A percentile compares a stretch with the other conserved stretches of the same genome.
Conservation (phyloP, 2,113 vertebrate species). For the Oncorhynchus keta region DNA sequence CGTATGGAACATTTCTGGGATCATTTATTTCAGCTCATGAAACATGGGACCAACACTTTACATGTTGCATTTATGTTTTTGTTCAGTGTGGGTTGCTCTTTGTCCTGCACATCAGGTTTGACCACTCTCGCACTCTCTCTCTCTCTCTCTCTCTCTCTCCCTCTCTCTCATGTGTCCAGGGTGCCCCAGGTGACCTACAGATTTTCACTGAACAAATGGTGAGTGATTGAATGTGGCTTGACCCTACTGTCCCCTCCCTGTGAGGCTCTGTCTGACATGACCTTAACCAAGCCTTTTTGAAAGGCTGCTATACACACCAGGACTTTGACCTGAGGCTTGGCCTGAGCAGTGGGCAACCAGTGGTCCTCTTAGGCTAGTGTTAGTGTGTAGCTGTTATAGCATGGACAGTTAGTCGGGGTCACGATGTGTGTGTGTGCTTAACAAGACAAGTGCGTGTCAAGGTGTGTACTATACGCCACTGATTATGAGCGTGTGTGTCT, state of each 20-base stretch:
- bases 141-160: too few relatives aligned
- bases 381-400: not conserved
- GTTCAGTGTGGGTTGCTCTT: too few relatives aligned
- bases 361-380: not conserved
- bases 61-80: too few relatives aligned
- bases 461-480: not conserved
- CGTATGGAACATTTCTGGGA: too few relatives aligned
- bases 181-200: conserved; percentile 86
- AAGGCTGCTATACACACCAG: not conserved
- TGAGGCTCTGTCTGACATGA: not conserved
- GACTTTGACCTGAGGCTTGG: not conserved
- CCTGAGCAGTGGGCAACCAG: not conserved
- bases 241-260: not conserved
- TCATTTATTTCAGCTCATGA: too few relatives aligned
- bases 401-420: too few relatives aligned
- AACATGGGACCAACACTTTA: too few relatives aligned
- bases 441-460: not conserved
- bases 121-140: conserved; percentile 2
- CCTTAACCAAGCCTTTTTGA: not conserved
- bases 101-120: not conserved
- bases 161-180: conserved; percentile 67
- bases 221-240: conserved; percentile 35
- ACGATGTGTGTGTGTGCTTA: not conserved
- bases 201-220: conserved; percentile 99
- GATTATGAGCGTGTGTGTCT: not conserved